Evolutionary conservation across 2,797 vertebrate species (phyloP), one percentile per base, ranked within the genome.

Genomic region (Oophaga sylvatica): DNA sequence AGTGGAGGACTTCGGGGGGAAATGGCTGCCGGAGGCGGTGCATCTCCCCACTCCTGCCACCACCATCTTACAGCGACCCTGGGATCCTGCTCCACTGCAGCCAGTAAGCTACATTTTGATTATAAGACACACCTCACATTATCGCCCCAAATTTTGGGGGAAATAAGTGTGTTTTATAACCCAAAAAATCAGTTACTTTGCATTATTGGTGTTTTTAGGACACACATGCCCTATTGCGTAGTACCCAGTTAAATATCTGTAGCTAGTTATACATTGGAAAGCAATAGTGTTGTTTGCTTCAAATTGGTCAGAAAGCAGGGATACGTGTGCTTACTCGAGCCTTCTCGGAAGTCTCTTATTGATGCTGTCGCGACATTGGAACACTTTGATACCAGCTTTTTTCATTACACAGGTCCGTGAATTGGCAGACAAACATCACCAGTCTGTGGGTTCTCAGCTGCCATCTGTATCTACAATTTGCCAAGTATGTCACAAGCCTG

Each of bases 401-500:
- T 78, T 17, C 82, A 10, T 75, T 65, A 6, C 57, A 56, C 86
- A 89, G 87, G 87, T 62, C 10, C 41, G 35, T 62, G 63, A 19
- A 29, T 68, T 83, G 13, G 15, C 22, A 62, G 80, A 78, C 90
- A 90, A 89, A 20, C 41, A 75, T 73, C 93, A 91, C 75, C 80
- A 91, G 0, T 90, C 90, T 85, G 67, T 87, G 84, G 87, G 90
- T 80, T 88, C 92, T 29, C 67, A 91, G 59, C 90, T 90, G 17
- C 88, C 90, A 16, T 91, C 94, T 2, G 93, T 91, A 60, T 93
- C 94, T 60, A 93, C 93, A 0, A 92, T 94, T 0, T 90, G 92
- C 60, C 89, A 75, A 5, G 81, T 91, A 0, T 78, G 91, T 3
- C 20, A 91, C 91, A 90, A 91, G 86, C 84, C 90, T 45, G 86